Conservation (phyloP, 2,113 vertebrate genomes). For the Anas platyrhynchos region DNA sequence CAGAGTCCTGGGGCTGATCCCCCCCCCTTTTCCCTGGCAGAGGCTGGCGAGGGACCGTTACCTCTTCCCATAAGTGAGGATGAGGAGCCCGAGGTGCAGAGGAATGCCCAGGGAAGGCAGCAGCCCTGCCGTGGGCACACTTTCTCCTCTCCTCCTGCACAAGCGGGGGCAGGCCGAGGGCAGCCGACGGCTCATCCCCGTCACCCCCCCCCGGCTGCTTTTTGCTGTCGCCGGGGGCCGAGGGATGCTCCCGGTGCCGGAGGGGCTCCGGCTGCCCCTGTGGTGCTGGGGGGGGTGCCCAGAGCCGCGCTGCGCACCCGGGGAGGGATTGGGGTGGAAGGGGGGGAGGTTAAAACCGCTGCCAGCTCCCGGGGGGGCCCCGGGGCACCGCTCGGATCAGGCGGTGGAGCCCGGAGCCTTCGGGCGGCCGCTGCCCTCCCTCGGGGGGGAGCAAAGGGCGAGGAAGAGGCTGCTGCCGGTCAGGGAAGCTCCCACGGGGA, state of each 20-base stretch:
- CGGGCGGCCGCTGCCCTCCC: not conserved
- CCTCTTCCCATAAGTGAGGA: no score
- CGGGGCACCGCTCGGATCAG: not conserved
- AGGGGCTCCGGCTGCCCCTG: not conserved
- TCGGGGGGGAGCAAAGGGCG: not conserved
- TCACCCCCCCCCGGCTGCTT: fast-evolving
- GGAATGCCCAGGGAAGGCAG: not conserved
- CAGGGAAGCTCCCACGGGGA: not conserved
- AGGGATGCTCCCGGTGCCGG: not conserved
- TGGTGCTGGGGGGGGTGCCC: not conserved
- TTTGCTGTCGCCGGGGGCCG: not conserved
- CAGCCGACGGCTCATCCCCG: fast-evolving
- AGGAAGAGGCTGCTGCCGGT: not conserved
- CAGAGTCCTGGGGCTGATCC: not conserved
- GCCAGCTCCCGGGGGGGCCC: not conserved
- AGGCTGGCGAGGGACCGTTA: not conserved
- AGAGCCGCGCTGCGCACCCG: not conserved
- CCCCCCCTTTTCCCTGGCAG: not conserved
- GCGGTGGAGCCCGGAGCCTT: not conserved
- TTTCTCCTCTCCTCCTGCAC: not conserved
- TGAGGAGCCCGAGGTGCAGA: no score
- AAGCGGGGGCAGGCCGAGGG: not conserved
- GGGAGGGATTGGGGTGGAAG: not conserved
- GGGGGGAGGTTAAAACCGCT: not conserved
- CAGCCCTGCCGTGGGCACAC: not conserved